Percentiles rank a stretch among this genome's conserved stretches.
Evolutionary conservation across 1,140 invertebrate species (phyloP).

Genomic region (Lordiphosa stackelbergi): DNA sequence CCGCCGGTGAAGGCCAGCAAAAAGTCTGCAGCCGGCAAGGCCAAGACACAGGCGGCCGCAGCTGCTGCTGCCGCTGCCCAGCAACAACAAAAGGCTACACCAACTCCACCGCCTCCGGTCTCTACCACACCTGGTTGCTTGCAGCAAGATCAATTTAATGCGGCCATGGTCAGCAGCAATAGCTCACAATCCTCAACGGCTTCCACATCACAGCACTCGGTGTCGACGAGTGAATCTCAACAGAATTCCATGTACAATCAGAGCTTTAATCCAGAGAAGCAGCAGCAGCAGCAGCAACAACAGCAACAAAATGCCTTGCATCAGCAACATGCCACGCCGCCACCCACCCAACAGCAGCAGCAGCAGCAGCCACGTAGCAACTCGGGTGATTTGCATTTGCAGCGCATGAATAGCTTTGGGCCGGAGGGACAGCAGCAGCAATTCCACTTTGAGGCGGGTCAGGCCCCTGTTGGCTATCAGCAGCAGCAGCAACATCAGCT

Average conservation of each 20-base stretch:
- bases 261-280: slow-evolving; percentile 71
- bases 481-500: slow-evolving; percentile 54
- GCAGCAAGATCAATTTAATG: slow-evolving; percentile 71
- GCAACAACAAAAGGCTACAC: slow-evolving; percentile 48
- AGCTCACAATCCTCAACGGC: slow-evolving; percentile 73
- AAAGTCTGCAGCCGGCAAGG: slow-evolving; percentile 63
- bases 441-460: slow-evolving; percentile 66
- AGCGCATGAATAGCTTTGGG: slow-evolving; percentile 68
- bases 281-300: slow-evolving; percentile 26
- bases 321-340: slow-evolving; percentile 63
- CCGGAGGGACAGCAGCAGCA: slow-evolving; percentile 51
- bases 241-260: slow-evolving; percentile 76
- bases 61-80: slow-evolving; percentile 12
- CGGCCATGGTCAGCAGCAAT: slow-evolving; percentile 71
- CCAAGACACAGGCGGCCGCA: slow-evolving; percentile 50
- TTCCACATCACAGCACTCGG: slow-evolving; percentile 70
- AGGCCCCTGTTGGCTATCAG: slow-evolving; percentile 52
- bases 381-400: slow-evolving; percentile 49
- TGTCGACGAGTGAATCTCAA: slow-evolving; percentile 75
- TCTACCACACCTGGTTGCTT: slow-evolving; percentile 70
- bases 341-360: slow-evolving; percentile 35
- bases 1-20: slow-evolving; percentile 70
- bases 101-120: slow-evolving; percentile 65
- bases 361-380: slow-evolving; percentile 42
- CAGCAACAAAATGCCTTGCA: slow-evolving; percentile 54